These are phyloP conservation scores for Molossus molossus DNA, from an alignment of 2,797 vertebrate genomes.

Conservation along the genomic window DNA sequence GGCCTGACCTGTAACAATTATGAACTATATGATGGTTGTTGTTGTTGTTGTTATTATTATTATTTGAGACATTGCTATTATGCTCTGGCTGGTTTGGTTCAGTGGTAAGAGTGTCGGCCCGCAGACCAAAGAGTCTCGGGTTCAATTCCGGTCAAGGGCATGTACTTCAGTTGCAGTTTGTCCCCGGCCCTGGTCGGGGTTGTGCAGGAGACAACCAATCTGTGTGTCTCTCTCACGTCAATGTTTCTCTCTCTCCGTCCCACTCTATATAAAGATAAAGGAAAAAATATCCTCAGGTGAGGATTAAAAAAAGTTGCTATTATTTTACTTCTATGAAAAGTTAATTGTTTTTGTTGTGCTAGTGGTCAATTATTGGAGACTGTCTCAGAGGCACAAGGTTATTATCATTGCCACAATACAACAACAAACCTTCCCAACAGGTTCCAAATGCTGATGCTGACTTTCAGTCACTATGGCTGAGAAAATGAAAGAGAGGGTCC, in stretches of 20 bases:
- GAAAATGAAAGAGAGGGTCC: not conserved
- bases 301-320: not conserved
- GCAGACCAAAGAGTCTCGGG: too few species aligned
- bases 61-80: too few species aligned
- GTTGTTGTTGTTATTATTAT: not conserved
- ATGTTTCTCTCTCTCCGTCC: too few species aligned
- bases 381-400: not conserved
- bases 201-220: too few species aligned
- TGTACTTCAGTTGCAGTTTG: too few species aligned
- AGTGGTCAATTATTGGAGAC: not conserved
- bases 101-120: too few species aligned
- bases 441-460: not conserved
- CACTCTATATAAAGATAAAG: too few species aligned
- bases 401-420: not conserved
- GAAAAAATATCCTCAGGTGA: too few species aligned
- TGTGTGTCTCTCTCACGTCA: too few species aligned
- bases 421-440: not conserved
- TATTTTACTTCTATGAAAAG: not conserved
- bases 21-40: not conserved
- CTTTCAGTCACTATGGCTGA: not conserved
- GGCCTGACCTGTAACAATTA: not conserved
- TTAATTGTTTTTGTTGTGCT: constrained; percentile 29
- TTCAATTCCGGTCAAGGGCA: too few species aligned
- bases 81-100: too few species aligned
- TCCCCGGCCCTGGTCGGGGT: too few species aligned